Base-by-base conservation (phyloP, 2,888 invertebrate genomes). In the Hypolimnas misippus region DNA sequence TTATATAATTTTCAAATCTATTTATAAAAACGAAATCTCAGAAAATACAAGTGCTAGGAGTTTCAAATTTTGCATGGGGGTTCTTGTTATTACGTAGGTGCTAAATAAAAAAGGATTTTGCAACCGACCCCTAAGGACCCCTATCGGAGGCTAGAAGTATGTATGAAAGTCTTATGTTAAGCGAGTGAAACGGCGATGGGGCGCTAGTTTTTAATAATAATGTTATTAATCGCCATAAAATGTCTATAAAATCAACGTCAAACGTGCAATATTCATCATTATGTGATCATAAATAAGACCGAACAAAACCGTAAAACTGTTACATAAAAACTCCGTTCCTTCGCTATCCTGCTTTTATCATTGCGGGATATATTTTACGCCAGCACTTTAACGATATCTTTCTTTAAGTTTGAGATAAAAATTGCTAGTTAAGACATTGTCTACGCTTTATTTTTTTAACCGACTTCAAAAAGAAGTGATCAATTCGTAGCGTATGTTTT, bases 281-380 rank as follows among this genome's bases (percentile, higher is more conserved):
- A 49, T 14, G 49, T 2, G 25, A 17, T 12, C 49, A 40, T 60
- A 54, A 60, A 60, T 54, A 54, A 55, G 35, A 60, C 29, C 17
- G 49, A 55, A 55, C 49, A n/a, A 49, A 54, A 60, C 54, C 54
- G 52, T 56, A 62, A 52, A 57, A 57, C 40, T 21, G 35, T 57
- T 44, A 44, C 56, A 38, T 51, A 62, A 55, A 53, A 57, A 60
- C 62, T 62, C 52, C 46, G 51, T 50, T 52, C 25, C 25, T 25
- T 46, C 56, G 56, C 40, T 56, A 46, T 56, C 51, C 16, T 35
- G 35, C 31, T 44, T 62, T 62, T 57, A 62, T 62, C 52, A 56
- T 51, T 8, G 54, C 14, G 40, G 31, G 40, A 49, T n/a, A 60
- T 60, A 60, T 54, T 54, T 60, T 60, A 50, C 19, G 8, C 14